A percentile compares a stretch with the other conserved stretches of the same genome.
Evolutionary conservation across 2,797 vertebrate genomes (phyloP).

Genomic region (Prunella strophiata): DNA sequence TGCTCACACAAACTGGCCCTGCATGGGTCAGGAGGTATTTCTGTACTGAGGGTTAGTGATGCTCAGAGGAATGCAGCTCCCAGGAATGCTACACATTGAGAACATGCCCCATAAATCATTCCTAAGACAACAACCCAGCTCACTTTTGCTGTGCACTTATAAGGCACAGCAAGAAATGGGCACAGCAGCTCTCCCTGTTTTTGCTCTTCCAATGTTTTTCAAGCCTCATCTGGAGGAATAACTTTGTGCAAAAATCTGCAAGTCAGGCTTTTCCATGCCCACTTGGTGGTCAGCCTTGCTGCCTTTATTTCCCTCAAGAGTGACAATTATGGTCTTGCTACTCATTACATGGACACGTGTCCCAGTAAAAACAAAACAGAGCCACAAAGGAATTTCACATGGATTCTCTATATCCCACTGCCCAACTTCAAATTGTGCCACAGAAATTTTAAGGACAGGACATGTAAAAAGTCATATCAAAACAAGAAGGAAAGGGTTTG

Average conservation of each 20-base stretch:
- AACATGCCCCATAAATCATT: neutral
- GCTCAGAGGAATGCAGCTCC: neutral
- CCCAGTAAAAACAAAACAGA: conserved; percentile 1
- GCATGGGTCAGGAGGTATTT: neutral
- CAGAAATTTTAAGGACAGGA: neutral
- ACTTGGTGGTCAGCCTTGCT: conserved; percentile 12
- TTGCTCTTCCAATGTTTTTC: neutral
- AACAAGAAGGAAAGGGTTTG: neutral
- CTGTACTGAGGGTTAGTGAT: neutral
- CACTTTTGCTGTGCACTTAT: neutral
- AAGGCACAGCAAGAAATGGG: neutral
- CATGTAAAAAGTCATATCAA: neutral
- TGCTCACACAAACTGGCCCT: neutral
- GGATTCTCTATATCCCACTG: neutral
- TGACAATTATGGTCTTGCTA: conserved; percentile 17
- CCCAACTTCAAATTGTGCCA: neutral
- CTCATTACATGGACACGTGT: neutral
- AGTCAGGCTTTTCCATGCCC: neutral
- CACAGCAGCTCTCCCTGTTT: neutral
- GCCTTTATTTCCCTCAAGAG: conserved; percentile 9
- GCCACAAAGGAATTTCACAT: neutral
- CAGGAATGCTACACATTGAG: neutral
- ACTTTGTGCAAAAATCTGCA: conserved; percentile 16
- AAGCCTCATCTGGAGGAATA: neutral
- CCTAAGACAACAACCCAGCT: neutral